Conservation (phyloP, 2,888 invertebrate genomes). For the Idaea aversata region DNA sequence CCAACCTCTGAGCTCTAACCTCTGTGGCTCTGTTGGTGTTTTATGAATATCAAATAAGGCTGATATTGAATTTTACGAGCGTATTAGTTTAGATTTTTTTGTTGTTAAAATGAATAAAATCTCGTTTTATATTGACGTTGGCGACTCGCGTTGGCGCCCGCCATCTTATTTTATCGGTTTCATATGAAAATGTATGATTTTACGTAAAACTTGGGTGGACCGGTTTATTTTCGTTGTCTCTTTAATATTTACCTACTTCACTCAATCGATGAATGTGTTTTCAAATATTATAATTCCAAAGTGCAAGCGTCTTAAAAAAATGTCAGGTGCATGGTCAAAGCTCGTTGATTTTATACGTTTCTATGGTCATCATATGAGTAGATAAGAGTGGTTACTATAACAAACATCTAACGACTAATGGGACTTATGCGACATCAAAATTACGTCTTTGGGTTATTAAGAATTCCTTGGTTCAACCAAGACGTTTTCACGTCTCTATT, state of each 20-base stretch:
- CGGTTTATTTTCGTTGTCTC: background rate
- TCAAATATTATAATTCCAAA: no score
- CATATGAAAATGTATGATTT: background rate
- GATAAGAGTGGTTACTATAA: no score
- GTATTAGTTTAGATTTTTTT: background rate
- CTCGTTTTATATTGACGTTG: background rate
- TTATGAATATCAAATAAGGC: slow-evolving; percentile 1
- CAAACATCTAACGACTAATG: no score
- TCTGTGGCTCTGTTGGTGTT: background rate
- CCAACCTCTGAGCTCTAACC: background rate
- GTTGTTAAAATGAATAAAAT: background rate
- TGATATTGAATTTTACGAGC: background rate
- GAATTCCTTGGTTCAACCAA: no score
- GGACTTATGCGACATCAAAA: no score
- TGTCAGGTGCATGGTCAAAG: no score
- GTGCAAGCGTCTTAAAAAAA: no score
- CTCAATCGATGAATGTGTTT: no score
- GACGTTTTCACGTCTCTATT: no score
- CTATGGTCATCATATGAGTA: no score
- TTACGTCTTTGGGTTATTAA: no score
- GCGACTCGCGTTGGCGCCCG: background rate
- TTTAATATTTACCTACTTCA: background rate
- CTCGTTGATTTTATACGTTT: no score
- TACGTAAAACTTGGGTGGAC: background rate
- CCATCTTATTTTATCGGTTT: background rate